Conservation (phyloP, 1,140 invertebrate species). For the Plutomurus gul region DNA sequence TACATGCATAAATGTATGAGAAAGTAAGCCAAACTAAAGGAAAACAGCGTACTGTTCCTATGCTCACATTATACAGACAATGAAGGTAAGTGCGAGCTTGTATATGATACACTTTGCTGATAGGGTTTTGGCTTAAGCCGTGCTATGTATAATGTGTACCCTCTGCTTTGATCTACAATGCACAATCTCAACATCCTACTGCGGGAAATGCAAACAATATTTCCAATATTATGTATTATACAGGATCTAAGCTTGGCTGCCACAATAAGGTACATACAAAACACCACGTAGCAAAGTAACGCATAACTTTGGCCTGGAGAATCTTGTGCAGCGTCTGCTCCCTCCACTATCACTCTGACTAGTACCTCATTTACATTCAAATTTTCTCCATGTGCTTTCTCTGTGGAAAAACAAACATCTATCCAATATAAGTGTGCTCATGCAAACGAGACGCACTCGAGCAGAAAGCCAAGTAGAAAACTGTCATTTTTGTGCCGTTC, state of each 20-base stretch:
- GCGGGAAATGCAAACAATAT: no score
- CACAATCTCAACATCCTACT: no score
- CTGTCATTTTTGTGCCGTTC: neutral
- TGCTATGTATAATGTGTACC: no score
- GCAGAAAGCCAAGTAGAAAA: neutral
- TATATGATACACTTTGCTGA: no score
- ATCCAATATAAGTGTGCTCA: neutral
- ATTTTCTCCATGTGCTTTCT: neutral
- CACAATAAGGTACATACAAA: neutral
- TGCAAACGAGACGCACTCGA: neutral
- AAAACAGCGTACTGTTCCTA: no score
- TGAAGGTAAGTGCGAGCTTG: no score
- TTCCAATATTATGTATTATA: neutral
- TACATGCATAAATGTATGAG: constrained; percentile 1
- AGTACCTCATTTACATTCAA: neutral
- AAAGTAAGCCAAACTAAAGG: neutral
- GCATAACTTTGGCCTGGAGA: neutral
- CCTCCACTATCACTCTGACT: neutral
- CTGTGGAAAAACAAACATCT: neutral
- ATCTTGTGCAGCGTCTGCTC: neutral
- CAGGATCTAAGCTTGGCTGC: neutral
- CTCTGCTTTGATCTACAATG: no score
- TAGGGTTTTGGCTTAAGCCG: no score
- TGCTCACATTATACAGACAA: no score
- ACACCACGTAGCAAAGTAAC: neutral